Evolutionary conservation across 2,888 invertebrate species (phyloP), one percentile per base, ranked within the genome.

Genomic region (Hirtodrosophila histrioides): DNA sequence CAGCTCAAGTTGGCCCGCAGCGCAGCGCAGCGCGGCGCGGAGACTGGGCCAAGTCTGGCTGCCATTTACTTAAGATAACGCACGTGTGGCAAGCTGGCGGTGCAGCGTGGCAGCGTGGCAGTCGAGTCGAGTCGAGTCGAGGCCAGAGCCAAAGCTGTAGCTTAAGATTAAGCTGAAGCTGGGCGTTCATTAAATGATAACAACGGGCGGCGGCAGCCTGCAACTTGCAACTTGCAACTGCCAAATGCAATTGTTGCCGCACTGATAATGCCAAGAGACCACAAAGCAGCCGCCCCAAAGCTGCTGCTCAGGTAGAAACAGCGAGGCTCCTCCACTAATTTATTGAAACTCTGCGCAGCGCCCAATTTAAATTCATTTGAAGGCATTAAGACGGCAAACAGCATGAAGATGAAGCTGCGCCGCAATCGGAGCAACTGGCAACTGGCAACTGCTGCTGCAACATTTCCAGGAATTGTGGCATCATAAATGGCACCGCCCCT

Each of bases 21-120:
- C 23, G 31, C 27, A 3, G 27, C 27, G 9, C 7, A 31, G 7
- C n/a, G n/a, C n/a, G n/a, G n/a, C n/a, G n/a, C n/a, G 6, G 35
- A 54, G 27, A 29, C 11, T 37, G 46, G 41, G 61, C 58, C 75
- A 63, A 71, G 55, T 68, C 50, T 54, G 66, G 51, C 58, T 78
- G 85, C 64, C 79, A 86, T 83, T 87, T 74, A 85, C 87, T 88
- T 80, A 82, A 89, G 89, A 89, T 89, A 89, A 88, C 80, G 78
- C 84, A 78, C 86, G 84, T 81, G 77, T 78, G 77, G 69, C 78
- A 72, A 41, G 54, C 10, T 46, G 11, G 51, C 9, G 29, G 12
- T 6, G 40, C 39, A 36, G 2, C 43, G 41, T 0, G 55, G 41
- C 46, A 43, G 10, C 8, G 6, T 27, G 9, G 40, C 53, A 64